A percentile compares a stretch with the other conserved stretches of the same genome.
phyloP scores from a whole-genome alignment of 1,140 invertebrate genomes.

The Yoshiicerus persimilis region DNA sequence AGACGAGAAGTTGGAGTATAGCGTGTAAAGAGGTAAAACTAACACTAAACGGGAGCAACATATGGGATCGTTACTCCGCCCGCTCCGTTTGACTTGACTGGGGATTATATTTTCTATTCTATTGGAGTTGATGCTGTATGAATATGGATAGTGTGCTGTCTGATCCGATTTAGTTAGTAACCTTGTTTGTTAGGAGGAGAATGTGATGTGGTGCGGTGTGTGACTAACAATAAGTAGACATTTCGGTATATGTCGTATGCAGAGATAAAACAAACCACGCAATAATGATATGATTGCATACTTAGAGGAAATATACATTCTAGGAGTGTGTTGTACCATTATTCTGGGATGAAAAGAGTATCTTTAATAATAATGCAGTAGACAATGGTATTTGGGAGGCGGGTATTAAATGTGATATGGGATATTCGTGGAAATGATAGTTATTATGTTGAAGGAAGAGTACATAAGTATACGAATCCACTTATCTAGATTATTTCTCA shows the following conservation, averaged over 20 bases:
- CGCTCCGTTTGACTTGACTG: neutral
- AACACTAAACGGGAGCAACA: neutral
- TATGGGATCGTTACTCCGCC: neutral
- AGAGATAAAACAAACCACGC: neutral
- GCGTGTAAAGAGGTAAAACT: neutral
- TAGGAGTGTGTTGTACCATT: neutral
- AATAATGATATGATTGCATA: neutral
- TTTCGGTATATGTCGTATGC: neutral
- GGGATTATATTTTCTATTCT: neutral
- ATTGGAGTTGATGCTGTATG: neutral
- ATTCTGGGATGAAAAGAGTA: neutral
- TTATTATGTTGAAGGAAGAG: neutral
- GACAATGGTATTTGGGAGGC: neutral
- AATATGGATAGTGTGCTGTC: neutral
- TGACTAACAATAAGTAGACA: neutral
- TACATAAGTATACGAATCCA: neutral
- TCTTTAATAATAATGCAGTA: neutral
- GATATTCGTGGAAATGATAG: neutral
- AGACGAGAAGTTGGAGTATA: no score
- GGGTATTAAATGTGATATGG: neutral
- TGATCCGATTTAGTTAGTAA: neutral
- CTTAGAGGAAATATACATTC: neutral
- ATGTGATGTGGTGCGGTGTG: neutral
- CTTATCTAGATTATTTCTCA: conserved; percentile 23
- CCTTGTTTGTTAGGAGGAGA: neutral